Percentiles rank a stretch among this genome's conserved stretches.
Conservation (phyloP, 2,113 vertebrate species). For the Cettia cetti region DNA sequence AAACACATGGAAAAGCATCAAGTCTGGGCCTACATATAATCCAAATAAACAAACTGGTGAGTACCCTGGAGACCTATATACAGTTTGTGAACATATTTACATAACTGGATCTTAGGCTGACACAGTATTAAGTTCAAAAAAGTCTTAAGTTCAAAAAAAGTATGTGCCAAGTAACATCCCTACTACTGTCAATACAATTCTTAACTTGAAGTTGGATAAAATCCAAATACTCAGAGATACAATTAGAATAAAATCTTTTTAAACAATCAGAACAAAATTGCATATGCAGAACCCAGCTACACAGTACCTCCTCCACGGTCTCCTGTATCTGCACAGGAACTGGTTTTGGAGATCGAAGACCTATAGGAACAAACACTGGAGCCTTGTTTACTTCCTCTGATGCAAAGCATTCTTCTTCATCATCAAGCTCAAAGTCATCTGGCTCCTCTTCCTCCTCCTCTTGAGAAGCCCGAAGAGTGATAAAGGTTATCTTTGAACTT, state of each 20-base stretch:
- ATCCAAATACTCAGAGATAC: background rate
- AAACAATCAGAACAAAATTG: background rate
- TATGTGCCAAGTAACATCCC: background rate
- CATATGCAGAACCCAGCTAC: background rate
- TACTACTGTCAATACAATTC: background rate
- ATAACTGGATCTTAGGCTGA: background rate
- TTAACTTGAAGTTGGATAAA: background rate
- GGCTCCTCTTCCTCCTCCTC: constrained; percentile 71
- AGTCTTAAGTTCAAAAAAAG: too few relatives aligned
- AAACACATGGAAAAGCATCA: background rate
- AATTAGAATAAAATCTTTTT: background rate
- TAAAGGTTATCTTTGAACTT: constrained; percentile 74
- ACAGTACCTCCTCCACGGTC: constrained; percentile 87
- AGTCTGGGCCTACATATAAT: background rate
- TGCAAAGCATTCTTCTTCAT: constrained; percentile 71
- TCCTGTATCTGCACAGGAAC: constrained; percentile 83
- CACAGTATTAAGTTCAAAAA: background rate
- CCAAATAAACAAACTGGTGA: background rate
- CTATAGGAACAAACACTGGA: constrained; percentile 83
- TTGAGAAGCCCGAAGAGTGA: constrained; percentile 83
- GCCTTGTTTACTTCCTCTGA: constrained; percentile 80
- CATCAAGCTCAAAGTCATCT: constrained; percentile 73
- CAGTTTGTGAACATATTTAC: background rate
- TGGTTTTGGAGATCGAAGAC: constrained; percentile 79
- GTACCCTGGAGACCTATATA: background rate